Evolutionary conservation across 2,113 vertebrate genomes (phyloP), one percentile per base, ranked within the genome.

Genomic region (Oreochromis spilurus): DNA sequence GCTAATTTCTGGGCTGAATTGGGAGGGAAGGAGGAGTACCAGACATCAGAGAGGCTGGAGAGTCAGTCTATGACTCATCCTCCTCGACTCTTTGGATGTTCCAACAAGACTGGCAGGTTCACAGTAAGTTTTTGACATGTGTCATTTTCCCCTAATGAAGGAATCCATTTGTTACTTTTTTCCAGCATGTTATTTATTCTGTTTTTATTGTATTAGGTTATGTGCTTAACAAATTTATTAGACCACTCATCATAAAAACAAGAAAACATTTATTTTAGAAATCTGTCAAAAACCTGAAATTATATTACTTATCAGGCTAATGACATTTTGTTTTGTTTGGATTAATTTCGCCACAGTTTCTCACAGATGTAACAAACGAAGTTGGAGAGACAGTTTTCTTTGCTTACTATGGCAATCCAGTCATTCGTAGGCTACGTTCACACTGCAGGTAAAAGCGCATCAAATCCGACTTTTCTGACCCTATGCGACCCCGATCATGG

Each of bases 51-150:
- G 2, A 92, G 95, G 12, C 95, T 99, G 24, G 95, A 97, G 92
- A 95, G 91, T 79, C 90, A 91, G 45, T 93, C 84, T n/a, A 94
- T 95, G 91, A 83, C 94, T 65, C 97, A 95, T 38, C 96, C 96
- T 0, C 97, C 97, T 55, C 96, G 97, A 77, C 95, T 99, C 14
- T 99, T 97, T 1, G 98, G 96, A 57, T 98, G 98, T 89, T 99
- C 98, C 88, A 99, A 99, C 92, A 98, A 98, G 91, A 97, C 96
- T 0, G 98, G 98, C 88, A 96, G 96, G 90, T 99, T 98, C 87
- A 94, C 93, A 40, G 98, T 98, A 89, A 97, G 98, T 97, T 87
- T 78, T 40, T 58, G 34, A 85, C 54, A 7, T 2, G 1, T 79
- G 21, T 72, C 14, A 72, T 29, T 72, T 36, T 67, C 34, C 36